Percentiles rank a stretch among this genome's conserved stretches.
Evolutionary conservation across 2,113 vertebrate genomes (phyloP).

Genomic region (Onychorhynchus coronatus): DNA sequence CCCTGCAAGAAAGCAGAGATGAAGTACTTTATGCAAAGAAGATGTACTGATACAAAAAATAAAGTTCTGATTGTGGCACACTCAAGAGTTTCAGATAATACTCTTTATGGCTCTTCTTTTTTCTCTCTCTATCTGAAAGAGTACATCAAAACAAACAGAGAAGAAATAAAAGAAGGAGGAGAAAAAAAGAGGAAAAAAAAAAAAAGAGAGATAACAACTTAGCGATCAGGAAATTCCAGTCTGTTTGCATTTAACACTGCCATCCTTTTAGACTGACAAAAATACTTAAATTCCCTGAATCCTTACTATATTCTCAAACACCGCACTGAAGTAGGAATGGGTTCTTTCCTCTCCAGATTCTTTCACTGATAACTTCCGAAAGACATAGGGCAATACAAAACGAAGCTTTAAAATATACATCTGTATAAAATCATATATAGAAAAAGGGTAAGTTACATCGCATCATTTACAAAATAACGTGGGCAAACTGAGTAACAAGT

Average conservation of each 20-base stretch:
- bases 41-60: not conserved
- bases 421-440: rapidly evolving
- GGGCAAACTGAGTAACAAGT: not conserved
- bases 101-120: not conserved
- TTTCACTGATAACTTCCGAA: not conserved
- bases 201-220: not conserved
- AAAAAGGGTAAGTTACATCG: not conserved
- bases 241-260: not conserved
- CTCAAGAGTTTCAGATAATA: not conserved
- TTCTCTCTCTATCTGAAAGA: not conserved
- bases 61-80: not conserved
- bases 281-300: not conserved
- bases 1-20: not conserved
- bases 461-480: not conserved
- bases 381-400: rapidly evolving
- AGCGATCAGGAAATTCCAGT: not conserved
- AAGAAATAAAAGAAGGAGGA: no score
- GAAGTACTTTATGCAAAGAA: not conserved
- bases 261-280: not conserved
- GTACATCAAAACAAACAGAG: not conserved
- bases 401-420: not conserved
- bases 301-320: not conserved
- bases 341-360: not conserved
- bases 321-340: not conserved
- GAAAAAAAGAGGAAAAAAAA: rapidly evolving